Evolutionary conservation across 2,888 invertebrate species (phyloP).

Genomic region (Myathropa florea): DNA sequence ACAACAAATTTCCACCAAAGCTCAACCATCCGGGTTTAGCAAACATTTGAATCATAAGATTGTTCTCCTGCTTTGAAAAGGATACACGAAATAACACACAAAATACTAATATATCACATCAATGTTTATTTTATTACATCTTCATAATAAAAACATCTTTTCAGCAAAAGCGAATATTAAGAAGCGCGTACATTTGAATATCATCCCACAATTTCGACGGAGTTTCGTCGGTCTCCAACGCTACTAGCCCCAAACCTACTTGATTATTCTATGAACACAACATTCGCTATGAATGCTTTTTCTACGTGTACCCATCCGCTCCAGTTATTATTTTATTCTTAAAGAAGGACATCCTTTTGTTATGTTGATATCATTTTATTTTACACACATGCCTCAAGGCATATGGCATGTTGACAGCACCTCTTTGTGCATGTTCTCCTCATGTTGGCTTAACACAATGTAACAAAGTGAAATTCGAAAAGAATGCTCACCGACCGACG

Average conservation of each 20-base stretch:
- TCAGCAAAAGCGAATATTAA: not conserved
- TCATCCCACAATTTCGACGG: not conserved
- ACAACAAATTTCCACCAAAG: too few species aligned
- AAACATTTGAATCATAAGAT: too few species aligned
- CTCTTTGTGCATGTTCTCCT: constrained; percentile 41
- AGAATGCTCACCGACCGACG: constrained; percentile 37
- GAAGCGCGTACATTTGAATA: not conserved
- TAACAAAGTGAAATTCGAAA: constrained; percentile 53
- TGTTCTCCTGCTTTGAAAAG: not conserved
- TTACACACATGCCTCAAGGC: constrained; percentile 55
- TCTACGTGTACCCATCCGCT: not conserved
- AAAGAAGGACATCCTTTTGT: constrained; percentile 28
- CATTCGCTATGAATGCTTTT: not conserved
- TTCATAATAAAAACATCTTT: not conserved
- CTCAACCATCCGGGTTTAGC: too few species aligned
- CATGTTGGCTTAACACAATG: constrained; percentile 48
- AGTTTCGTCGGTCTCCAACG: not conserved
- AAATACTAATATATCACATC: not conserved
- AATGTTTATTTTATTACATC: not conserved
- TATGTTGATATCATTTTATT: constrained; percentile 40
- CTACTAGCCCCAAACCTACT: constrained; percentile 16
- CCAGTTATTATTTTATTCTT: constrained; percentile 35
- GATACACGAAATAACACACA: not conserved
- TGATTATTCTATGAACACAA: not conserved
- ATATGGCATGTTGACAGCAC: constrained; percentile 64